These are phyloP conservation scores for Pandemis cinnamomeana DNA, from an alignment of 2,888 invertebrate species.

Conservation along the genomic window DNA sequence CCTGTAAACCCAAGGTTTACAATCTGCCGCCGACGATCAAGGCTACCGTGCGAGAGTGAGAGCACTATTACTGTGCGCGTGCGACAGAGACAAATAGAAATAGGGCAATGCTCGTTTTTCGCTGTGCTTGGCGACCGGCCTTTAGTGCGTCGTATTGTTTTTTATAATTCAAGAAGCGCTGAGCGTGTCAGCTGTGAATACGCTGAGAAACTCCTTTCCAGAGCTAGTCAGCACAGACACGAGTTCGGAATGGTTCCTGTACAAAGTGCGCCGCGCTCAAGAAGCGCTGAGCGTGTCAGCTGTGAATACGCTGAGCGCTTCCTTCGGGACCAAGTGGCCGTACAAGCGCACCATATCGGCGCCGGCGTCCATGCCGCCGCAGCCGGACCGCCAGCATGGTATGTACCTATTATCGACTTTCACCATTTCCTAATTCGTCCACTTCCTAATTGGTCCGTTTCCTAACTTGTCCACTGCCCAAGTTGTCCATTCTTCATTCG, in stretches of 20 bases:
- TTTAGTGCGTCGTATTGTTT: too few species aligned
- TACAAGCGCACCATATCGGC: conserved; percentile 98
- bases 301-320: conserved; percentile 90
- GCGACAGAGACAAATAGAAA: too few species aligned
- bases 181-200: conserved; percentile 87
- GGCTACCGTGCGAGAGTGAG: too few species aligned
- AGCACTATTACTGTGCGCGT: too few species aligned
- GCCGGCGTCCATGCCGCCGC: conserved; percentile 92
- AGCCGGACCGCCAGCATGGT: conserved; percentile 89
- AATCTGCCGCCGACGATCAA: too few species aligned
- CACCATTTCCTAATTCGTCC: too few species aligned
- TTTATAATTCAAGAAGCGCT: conserved; percentile 88
- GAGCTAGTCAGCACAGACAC: conserved; percentile 95
- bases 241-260: conserved; percentile 92
- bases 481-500: too few species aligned
- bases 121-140: too few species aligned
- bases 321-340: conserved; percentile 96
- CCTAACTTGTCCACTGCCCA: too few species aligned
- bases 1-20: too few species aligned
- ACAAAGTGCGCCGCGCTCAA: conserved; percentile 94
- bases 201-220: conserved; percentile 71
- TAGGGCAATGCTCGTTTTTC: too few species aligned
- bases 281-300: conserved; percentile 91
- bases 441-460: too few species aligned
- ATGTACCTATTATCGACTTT: conserved; percentile 51